phyloP scores from a whole-genome alignment of 2,888 invertebrate species.

The Lepas anatifera region DNA sequence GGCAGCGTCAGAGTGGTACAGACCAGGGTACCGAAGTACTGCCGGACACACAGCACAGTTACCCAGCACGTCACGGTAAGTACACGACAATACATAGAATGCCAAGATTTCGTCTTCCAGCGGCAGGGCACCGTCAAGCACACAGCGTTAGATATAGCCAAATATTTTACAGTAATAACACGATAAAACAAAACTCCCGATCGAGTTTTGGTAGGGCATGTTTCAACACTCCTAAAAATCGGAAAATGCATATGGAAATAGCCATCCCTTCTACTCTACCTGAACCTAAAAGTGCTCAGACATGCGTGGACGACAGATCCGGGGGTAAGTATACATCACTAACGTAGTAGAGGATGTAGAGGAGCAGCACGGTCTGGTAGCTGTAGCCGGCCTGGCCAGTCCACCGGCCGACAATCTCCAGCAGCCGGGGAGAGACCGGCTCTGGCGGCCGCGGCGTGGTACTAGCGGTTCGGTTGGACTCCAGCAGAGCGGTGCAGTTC shows the following conservation, averaged over 20 bases:
- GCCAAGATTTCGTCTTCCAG: too few species aligned
- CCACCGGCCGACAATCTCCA: neutral
- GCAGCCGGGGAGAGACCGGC: neutral
- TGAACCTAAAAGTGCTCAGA: too few species aligned
- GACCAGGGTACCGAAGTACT: conserved; percentile 68
- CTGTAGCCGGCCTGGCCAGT: neutral
- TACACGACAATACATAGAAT: too few species aligned
- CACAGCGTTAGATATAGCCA: neutral
- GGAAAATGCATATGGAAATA: too few species aligned
- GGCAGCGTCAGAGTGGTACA: conserved; percentile 95
- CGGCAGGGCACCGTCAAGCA: too few species aligned
- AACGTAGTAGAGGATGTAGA: neutral
- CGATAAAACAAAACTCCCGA: neutral
- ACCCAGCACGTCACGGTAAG: too few species aligned
- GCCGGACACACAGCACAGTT: too few species aligned
- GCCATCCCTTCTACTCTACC: too few species aligned
- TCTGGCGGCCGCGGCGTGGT: neutral
- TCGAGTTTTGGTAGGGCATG: too few species aligned
- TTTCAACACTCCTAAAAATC: too few species aligned
- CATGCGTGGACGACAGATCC: too few species aligned
- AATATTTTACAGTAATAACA: neutral
- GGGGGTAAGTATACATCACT: too few species aligned
- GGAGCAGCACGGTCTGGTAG: neutral
- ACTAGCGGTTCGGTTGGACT: neutral
- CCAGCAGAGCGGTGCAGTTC: conserved; percentile 1